Evolutionary conservation across 2,888 invertebrate genomes (phyloP).

Genomic region (Rhamphomyia laevipes): DNA sequence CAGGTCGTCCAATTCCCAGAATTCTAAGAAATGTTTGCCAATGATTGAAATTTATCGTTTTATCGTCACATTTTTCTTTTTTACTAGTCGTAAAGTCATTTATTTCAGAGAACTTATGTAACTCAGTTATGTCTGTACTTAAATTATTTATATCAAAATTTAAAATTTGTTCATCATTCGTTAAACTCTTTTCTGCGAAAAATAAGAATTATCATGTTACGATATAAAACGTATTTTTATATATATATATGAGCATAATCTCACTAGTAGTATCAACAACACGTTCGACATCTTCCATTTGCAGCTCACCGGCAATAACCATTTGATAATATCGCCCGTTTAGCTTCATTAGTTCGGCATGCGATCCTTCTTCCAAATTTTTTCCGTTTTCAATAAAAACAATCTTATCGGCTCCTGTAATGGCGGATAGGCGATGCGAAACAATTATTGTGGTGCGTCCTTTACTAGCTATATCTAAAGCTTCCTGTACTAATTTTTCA

Average conservation of each 20-base stretch:
- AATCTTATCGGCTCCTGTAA: slow-evolving; percentile 54
- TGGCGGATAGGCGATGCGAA: slow-evolving; percentile 60
- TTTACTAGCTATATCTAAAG: slow-evolving; percentile 61
- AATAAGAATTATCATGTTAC: no score
- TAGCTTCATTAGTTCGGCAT: slow-evolving; percentile 50
- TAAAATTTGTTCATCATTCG: no score
- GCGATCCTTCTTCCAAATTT: slow-evolving; percentile 59
- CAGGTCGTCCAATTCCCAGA: slow-evolving; percentile 43
- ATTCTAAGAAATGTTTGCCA: slow-evolving; percentile 40
- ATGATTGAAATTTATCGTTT: slow-evolving; percentile 14
- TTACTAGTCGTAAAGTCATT: no score
- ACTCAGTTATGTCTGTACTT: no score
- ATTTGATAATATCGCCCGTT: slow-evolving; percentile 55
- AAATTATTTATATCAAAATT: no score
- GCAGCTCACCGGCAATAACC: slow-evolving; percentile 37
- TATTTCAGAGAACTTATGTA: no score
- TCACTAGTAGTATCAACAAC: slow-evolving; percentile 9
- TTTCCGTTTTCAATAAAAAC: slow-evolving; percentile 56
- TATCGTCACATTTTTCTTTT: no score
- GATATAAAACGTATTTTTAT: no score
- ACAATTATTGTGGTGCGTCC: slow-evolving; percentile 63
- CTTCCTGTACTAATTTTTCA: slow-evolving; percentile 67
- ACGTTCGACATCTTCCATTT: slow-evolving; percentile 15
- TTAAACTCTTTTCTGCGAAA: no score
- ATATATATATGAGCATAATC: no score